Conservation (phyloP, 30 jellyfish, hydroid and myxozoan species). For the Chrysaora quinquecirrha region DNA sequence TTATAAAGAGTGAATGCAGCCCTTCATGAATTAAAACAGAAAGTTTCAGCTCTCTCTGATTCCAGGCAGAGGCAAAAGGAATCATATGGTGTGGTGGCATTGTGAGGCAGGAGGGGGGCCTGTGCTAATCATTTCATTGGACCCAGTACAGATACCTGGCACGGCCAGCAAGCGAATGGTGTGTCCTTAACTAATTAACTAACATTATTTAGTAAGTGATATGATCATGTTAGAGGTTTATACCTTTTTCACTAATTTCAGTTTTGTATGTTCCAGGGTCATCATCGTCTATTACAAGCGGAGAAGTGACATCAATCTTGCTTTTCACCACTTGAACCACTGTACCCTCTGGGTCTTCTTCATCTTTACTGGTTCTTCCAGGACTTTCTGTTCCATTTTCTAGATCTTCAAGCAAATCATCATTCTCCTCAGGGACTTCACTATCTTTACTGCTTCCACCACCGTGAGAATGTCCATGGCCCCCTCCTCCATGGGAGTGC, state of each 20-base stretch:
- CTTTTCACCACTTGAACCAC: conserved; percentile 15
- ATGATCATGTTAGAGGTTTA: too few relatives aligned
- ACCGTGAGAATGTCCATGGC: conserved; percentile 80
- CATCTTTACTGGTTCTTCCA: neutral
- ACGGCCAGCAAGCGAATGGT: too few relatives aligned
- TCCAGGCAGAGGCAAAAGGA: too few relatives aligned
- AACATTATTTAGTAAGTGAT: too few relatives aligned
- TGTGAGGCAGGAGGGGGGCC: too few relatives aligned
- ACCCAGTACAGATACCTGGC: too few relatives aligned
- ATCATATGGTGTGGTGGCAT: too few relatives aligned
- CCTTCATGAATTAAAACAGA: too few relatives aligned
- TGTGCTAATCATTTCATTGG: too few relatives aligned
- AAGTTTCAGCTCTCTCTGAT: too few relatives aligned
- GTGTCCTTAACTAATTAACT: too few relatives aligned
- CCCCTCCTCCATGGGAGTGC: conserved; percentile 76
- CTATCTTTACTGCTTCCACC: conserved; percentile 10
- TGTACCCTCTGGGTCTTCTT: neutral
- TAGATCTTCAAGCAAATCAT: neutral
- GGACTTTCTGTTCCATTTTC: neutral
- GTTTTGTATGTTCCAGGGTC: conserved; percentile 54
- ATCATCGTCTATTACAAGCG: conserved; percentile 60
- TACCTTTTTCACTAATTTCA: conserved; percentile 52
- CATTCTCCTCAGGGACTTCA: neutral
- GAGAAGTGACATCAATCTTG: conserved; percentile 42
- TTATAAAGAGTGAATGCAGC: too few relatives aligned